phyloP scores from a whole-genome alignment of 2,113 vertebrate genomes.

The Cercocebus atys region DNA sequence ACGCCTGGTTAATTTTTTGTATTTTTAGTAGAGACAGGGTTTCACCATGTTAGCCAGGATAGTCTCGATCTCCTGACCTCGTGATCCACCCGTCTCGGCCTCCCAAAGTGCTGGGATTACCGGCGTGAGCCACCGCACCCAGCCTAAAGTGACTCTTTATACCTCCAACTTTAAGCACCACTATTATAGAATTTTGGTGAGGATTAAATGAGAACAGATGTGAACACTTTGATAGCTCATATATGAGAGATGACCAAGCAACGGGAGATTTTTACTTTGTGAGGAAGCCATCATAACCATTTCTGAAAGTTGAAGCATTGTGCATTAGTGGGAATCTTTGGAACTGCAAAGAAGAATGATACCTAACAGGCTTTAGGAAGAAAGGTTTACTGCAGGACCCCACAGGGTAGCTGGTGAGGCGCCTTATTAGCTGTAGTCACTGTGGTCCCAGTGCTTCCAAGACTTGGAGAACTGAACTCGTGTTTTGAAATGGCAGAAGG shows the following conservation, averaged over 20 bases:
- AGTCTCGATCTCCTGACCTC: no score
- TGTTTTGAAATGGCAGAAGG: conserved; percentile 5
- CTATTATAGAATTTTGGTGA: not conserved
- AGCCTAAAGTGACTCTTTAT: not conserved
- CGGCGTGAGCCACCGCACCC: no score
- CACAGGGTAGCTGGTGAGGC: not conserved
- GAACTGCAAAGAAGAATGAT: not conserved
- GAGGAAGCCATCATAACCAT: not conserved
- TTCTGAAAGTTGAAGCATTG: not conserved
- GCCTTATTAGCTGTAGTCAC: not conserved
- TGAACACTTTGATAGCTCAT: not conserved
- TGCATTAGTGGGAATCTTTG: not conserved
- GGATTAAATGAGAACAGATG: not conserved
- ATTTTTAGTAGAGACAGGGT: no score
- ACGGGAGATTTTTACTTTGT: not conserved
- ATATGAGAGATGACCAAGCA: not conserved
- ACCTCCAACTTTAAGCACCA: not conserved
- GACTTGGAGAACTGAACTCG: not conserved
- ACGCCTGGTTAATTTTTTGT: no score
- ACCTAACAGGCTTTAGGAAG: not conserved
- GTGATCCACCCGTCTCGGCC: accelerated
- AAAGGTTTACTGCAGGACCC: not conserved
- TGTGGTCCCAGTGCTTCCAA: not conserved
- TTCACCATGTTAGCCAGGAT: no score
- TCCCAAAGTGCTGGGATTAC: no score